These are phyloP conservation scores for Apteryx mantelli DNA, from an alignment of 2,113 vertebrate genomes.

Conservation along the genomic window DNA sequence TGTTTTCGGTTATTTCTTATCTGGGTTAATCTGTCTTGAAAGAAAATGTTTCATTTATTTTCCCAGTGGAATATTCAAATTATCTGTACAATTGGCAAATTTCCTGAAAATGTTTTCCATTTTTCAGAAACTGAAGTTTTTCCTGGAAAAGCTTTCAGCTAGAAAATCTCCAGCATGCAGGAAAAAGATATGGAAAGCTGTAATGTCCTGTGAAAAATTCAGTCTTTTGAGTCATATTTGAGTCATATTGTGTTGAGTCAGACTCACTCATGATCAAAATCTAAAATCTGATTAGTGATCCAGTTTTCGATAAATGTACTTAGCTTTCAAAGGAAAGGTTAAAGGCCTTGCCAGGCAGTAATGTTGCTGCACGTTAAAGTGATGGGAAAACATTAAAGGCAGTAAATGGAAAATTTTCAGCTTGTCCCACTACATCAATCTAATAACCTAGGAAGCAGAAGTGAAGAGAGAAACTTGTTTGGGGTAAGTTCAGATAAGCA, in stretches of 20 bases:
- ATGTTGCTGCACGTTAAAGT: accelerated
- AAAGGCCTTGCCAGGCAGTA: background rate
- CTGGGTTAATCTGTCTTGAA: background rate
- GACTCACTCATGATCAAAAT: background rate
- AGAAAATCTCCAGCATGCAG: background rate
- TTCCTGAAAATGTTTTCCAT: background rate
- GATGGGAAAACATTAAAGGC: background rate
- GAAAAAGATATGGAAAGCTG: background rate
- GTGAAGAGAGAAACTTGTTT: background rate
- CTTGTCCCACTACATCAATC: background rate
- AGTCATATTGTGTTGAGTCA: background rate
- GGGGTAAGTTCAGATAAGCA: background rate
- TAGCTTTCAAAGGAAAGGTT: background rate
- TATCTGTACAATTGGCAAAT: background rate
- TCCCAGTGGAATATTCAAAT: background rate
- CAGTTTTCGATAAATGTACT: background rate
- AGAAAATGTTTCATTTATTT: background rate
- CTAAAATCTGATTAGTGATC: background rate
- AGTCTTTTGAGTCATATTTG: background rate
- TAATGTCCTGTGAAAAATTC: background rate
- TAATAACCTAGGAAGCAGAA: background rate
- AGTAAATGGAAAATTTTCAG: background rate
- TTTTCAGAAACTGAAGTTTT: background rate
- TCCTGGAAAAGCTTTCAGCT: background rate
- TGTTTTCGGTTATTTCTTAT: background rate